Percentiles rank a stretch among this genome's conserved stretches.
phyloP scores from a whole-genome alignment of 64 coral and sea anemone species.

The Montipora capricornis region DNA sequence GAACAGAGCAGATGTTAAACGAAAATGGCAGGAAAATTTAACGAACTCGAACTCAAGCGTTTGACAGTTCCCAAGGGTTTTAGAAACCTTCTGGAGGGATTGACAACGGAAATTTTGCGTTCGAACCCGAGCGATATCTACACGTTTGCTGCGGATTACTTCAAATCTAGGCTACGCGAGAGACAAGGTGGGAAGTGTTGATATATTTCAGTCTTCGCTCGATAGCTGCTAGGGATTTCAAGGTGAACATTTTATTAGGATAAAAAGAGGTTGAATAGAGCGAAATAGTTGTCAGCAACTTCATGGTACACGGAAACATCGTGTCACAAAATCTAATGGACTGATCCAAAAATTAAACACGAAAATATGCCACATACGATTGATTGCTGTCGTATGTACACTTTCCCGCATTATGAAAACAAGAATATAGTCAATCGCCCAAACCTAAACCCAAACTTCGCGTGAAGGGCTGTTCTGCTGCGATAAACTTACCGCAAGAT shows the following conservation, averaged over 20 bases:
- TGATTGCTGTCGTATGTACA: no score
- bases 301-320: not conserved
- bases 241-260: not conserved
- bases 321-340: not conserved
- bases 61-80: slow-evolving; percentile 82
- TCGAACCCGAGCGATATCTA: slow-evolving; percentile 73
- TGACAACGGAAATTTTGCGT: slow-evolving; percentile 79
- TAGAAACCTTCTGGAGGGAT: slow-evolving; percentile 83
- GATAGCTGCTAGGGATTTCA: not conserved
- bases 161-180: slow-evolving; percentile 60
- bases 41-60: not conserved
- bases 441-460: not conserved
- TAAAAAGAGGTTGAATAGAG: not conserved
- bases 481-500: not conserved
- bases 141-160: slow-evolving; percentile 86
- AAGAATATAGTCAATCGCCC: not conserved
- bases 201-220: not conserved
- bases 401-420: no score
- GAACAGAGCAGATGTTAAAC: not conserved
- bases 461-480: not conserved
- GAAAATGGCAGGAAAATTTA: not conserved
- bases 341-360: not conserved
- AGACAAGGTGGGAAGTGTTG: slow-evolving; percentile 70
- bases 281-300: not conserved
- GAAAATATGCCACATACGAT: not conserved